A percentile compares a stretch with the other conserved stretches of the same genome.
phyloP scores from a whole-genome alignment of 2,888 invertebrate species.

The Lasioglossum morio region DNA sequence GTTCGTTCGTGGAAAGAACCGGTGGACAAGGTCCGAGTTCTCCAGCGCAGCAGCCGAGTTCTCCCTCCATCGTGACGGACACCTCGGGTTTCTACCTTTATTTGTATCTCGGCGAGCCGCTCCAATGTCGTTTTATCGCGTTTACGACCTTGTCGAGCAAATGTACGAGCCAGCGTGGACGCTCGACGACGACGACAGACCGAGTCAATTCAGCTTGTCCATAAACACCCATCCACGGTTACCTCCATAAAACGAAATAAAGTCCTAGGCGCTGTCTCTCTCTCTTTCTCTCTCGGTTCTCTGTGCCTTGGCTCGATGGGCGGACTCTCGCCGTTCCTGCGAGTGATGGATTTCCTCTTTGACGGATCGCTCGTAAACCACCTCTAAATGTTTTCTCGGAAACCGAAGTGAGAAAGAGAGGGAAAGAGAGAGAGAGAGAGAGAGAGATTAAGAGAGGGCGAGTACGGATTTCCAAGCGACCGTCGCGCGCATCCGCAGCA shows the following conservation, averaged over 20 bases:
- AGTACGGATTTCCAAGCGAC: slow-evolving; percentile 64
- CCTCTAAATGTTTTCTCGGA: slow-evolving; percentile 74
- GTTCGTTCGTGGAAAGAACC: neutral
- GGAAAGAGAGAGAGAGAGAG: neutral
- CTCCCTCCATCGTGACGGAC: slow-evolving; percentile 3
- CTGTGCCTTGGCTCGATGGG: slow-evolving; percentile 63
- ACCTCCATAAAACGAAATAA: slow-evolving; percentile 79
- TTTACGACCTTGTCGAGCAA: slow-evolving; percentile 71
- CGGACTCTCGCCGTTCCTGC: slow-evolving; percentile 77
- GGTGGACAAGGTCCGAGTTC: neutral
- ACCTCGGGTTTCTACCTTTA: slow-evolving; percentile 59
- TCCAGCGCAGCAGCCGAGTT: neutral
- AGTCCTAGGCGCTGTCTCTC: slow-evolving; percentile 43
- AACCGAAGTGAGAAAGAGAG: slow-evolving; percentile 67
- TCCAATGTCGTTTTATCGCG: slow-evolving; percentile 70
- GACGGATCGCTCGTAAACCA: slow-evolving; percentile 82
- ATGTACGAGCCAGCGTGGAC: slow-evolving; percentile 60
- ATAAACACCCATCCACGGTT: slow-evolving; percentile 67
- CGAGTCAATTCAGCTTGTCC: slow-evolving; percentile 68
- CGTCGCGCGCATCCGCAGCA: slow-evolving; percentile 18
- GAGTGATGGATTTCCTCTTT: slow-evolving; percentile 81
- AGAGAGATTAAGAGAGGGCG: slow-evolving; percentile 11
- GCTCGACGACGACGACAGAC: slow-evolving; percentile 44
- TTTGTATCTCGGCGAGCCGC: slow-evolving; percentile 64
- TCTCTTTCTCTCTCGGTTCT: neutral